These are phyloP conservation scores for Cantharis rustica DNA, from an alignment of 2,888 invertebrate genomes.

Conservation along the genomic window DNA sequence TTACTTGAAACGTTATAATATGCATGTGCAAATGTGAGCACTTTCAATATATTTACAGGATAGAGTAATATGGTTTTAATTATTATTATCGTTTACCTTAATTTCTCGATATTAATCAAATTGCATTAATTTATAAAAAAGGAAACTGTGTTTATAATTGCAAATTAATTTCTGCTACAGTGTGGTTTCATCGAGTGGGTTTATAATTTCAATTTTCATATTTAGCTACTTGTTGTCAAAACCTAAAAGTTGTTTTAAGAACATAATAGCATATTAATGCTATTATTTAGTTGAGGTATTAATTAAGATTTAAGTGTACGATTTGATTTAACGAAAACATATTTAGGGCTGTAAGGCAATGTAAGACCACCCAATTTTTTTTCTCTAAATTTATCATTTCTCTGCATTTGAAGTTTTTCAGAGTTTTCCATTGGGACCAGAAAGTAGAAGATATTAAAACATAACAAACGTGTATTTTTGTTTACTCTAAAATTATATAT, in stretches of 20 bases:
- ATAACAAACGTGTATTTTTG: too few species aligned
- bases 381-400: not conserved
- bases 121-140: not conserved
- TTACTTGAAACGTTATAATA: not conserved
- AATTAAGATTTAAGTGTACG: not conserved
- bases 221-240: not conserved
- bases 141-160: not conserved
- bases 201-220: not conserved
- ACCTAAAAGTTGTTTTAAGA: not conserved
- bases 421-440: not conserved
- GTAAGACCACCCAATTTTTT: not conserved
- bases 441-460: too few species aligned
- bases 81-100: not conserved
- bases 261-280: not conserved
- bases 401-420: not conserved
- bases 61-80: not conserved
- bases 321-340: not conserved
- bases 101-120: not conserved
- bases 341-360: not conserved
- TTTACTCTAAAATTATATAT: too few species aligned
- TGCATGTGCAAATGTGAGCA: not conserved
- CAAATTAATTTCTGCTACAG: not conserved
- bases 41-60: not conserved
- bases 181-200: not conserved
- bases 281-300: not conserved